A percentile compares a stretch with the other conserved stretches of the same genome.
These are phyloP conservation scores for Schlechtendalia chinensis DNA, from an alignment of 1,140 invertebrate species.

Conservation along the genomic window DNA sequence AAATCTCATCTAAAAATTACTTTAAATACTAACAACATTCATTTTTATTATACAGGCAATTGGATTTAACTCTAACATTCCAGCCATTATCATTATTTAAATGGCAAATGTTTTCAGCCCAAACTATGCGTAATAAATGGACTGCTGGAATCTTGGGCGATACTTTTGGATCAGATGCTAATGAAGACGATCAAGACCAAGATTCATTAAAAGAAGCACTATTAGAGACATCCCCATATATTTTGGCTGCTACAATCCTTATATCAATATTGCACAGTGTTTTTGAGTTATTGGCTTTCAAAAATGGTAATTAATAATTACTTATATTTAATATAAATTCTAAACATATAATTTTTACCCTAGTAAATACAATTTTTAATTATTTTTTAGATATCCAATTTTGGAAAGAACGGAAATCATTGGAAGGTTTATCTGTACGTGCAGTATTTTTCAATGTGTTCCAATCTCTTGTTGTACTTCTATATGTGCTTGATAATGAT, in stretches of 20 bases:
- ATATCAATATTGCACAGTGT: conserved; percentile 95
- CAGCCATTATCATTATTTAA: conserved; percentile 93
- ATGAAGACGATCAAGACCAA: conserved; percentile 67
- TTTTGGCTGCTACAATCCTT: conserved; percentile 86
- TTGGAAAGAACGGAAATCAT: conserved; percentile 95
- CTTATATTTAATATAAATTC: no score
- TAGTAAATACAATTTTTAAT: no score
- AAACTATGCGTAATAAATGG: conserved; percentile 84
- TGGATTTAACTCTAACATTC: conserved; percentile 78
- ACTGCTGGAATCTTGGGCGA: conserved; percentile 62
- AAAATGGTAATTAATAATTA: conserved; percentile 74
- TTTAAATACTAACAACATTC: neutral
- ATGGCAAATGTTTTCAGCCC: conserved; percentile 93
- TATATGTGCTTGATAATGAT: conserved; percentile 98
- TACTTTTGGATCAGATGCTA: conserved; percentile 59
- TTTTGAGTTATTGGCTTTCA: conserved; percentile 98
- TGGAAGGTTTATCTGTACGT: conserved; percentile 95
- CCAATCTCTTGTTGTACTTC: conserved; percentile 88
- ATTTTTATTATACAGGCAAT: conserved; percentile 52
- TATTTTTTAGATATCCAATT: conserved; percentile 87
- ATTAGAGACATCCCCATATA: conserved; percentile 94
- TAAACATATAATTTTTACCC: no score
- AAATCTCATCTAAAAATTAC: neutral
- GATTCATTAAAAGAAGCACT: conserved; percentile 96
- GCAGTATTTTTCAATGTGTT: conserved; percentile 99